A percentile compares a stretch with the other conserved stretches of the same genome.
phyloP scores from a whole-genome alignment of 2,888 invertebrate genomes.

The Norana najaformis region DNA sequence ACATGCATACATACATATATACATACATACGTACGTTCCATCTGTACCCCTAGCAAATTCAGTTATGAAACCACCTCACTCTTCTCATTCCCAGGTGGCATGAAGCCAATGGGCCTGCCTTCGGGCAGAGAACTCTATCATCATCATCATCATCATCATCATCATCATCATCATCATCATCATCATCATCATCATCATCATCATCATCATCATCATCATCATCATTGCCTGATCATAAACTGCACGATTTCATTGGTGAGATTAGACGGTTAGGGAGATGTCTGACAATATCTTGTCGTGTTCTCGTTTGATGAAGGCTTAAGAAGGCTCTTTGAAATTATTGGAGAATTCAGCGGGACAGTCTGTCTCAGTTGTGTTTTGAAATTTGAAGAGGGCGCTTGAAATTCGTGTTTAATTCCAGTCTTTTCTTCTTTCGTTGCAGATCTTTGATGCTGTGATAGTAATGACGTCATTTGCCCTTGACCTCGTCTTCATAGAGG shows the following conservation, averaged over 20 bases:
- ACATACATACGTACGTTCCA: not conserved
- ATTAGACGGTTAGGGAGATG: not conserved
- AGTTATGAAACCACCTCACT: not conserved
- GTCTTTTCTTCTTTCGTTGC: slow-evolving; percentile 32
- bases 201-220: slow-evolving; percentile 32
- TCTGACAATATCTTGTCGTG: not conserved
- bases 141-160: slow-evolving; percentile 32
- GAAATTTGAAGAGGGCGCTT: not conserved
- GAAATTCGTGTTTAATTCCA: not conserved
- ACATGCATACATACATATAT: not conserved
- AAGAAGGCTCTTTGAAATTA: not conserved
- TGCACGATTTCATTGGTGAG: too few relatives aligned
- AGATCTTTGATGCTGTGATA: slow-evolving; percentile 59
- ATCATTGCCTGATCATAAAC: too few relatives aligned
- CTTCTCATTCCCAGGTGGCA: too few relatives aligned
- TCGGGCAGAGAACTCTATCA: too few relatives aligned
- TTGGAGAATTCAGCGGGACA: not conserved
- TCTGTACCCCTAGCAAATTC: not conserved
- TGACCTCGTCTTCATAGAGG: slow-evolving; percentile 54
- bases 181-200: slow-evolving; percentile 34
- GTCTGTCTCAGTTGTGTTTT: not conserved
- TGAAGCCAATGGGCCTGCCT: too few relatives aligned
- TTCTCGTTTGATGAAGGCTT: not conserved
- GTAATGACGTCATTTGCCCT: slow-evolving; percentile 56
- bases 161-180: slow-evolving; percentile 32